Evolutionary conservation across 2,797 vertebrate genomes (phyloP).

Genomic region (Brotogeris chrysoptera): DNA sequence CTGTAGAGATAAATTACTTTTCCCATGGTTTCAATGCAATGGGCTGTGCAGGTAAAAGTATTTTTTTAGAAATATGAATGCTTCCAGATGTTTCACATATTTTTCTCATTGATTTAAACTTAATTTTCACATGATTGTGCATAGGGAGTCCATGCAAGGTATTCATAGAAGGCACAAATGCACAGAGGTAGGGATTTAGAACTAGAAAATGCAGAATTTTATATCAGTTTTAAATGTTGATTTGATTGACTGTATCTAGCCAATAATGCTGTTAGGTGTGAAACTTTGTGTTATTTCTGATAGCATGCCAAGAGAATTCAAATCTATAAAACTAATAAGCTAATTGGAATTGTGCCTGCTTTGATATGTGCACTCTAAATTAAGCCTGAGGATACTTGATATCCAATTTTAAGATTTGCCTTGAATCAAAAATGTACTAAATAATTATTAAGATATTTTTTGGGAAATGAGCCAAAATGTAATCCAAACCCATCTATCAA

Average conservation of each 20-base stretch:
- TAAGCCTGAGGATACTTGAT: neutral
- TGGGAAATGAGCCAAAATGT: neutral
- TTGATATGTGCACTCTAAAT: neutral
- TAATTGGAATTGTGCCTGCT: neutral
- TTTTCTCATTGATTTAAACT: conserved; percentile 22
- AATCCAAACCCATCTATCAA: neutral
- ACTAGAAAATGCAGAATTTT: neutral
- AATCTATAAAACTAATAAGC: conserved; percentile 15
- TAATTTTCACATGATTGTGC: neutral
- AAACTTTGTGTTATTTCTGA: neutral
- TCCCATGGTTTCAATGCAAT: neutral
- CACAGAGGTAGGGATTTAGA: neutral
- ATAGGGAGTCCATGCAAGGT: neutral
- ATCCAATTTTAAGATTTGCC: neutral
- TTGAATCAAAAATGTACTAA: neutral
- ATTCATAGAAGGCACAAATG: neutral
- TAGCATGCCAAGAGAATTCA: neutral
- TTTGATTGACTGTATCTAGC: neutral
- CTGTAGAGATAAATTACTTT: conserved; percentile 22
- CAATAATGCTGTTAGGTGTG: conserved; percentile 7
- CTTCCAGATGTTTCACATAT: neutral
- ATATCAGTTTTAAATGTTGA: neutral
- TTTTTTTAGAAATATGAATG: neutral
- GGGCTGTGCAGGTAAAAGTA: neutral
- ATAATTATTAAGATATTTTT: neutral